Percentiles rank a stretch among this genome's conserved stretches.
Conservation (phyloP, 1,140 invertebrate genomes). For the Patella vulgata region DNA sequence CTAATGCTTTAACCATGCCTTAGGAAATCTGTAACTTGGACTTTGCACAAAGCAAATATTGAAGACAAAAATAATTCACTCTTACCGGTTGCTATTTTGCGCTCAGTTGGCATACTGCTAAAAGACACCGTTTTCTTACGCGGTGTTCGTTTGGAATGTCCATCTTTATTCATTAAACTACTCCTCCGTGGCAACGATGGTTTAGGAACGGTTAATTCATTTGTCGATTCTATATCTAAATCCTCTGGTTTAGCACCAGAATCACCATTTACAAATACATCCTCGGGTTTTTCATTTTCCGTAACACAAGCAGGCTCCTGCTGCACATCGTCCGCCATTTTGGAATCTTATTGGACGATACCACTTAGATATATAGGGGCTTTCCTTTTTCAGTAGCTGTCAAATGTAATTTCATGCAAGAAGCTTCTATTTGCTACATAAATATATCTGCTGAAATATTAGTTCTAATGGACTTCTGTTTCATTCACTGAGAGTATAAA, state of each 20-base stretch:
- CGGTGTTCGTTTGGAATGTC: slow-evolving; percentile 39
- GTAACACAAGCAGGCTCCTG: slow-evolving; percentile 29
- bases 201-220: slow-evolving; percentile 35
- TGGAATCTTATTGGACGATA: slow-evolving; percentile 15
- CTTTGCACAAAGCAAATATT: neutral
- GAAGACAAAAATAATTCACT: neutral
- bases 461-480: no score
- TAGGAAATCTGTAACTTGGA: neutral
- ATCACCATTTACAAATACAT: slow-evolving; percentile 56
- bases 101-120: slow-evolving; percentile 63
- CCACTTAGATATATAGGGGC: no score
- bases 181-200: slow-evolving; percentile 46
- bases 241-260: slow-evolving; percentile 35
- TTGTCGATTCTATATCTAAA: slow-evolving; percentile 22
- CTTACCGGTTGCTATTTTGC: slow-evolving; percentile 69
- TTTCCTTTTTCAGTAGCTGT: no score
- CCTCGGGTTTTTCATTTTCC: slow-evolving; percentile 36
- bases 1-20: no score
- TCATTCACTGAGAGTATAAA: no score
- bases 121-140: slow-evolving; percentile 65
- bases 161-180: slow-evolving; percentile 57
- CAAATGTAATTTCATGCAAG: no score
- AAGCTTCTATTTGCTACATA: no score
- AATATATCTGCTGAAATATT: no score
- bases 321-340: slow-evolving; percentile 55